These are phyloP conservation scores for Arctocebus calabarensis DNA, from an alignment of 2,797 vertebrate species.

Conservation along the genomic window DNA sequence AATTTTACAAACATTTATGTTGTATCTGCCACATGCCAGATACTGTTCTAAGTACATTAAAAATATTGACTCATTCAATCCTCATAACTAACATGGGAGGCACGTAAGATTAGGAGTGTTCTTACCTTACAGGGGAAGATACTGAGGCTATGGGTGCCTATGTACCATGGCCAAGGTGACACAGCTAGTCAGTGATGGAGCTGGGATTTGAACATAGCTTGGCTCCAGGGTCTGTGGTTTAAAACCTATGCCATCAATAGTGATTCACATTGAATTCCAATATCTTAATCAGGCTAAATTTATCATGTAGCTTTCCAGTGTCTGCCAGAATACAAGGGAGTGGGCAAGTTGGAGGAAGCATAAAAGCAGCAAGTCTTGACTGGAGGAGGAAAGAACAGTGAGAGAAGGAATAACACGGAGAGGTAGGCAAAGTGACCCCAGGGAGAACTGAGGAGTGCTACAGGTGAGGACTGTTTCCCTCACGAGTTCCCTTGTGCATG, in stretches of 20 bases:
- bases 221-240: not conserved
- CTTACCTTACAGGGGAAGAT: constrained; percentile 10
- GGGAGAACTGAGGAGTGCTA: not conserved
- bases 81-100: not conserved
- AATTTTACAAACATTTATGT: not conserved
- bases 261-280: not conserved
- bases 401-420: not conserved
- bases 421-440: not conserved
- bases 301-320: not conserved
- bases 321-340: not conserved
- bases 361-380: not conserved
- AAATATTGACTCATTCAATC: not conserved
- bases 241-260: not conserved
- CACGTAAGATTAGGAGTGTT: not conserved
- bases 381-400: not conserved
- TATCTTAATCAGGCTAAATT: not conserved
- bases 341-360: not conserved
- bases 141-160: not conserved
- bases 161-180: not conserved
- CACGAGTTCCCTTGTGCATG: not conserved
- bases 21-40: not conserved
- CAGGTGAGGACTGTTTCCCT: not conserved
- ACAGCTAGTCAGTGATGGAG: not conserved
- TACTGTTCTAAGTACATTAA: not conserved
- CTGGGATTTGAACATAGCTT: not conserved